Base-by-base conservation (phyloP, 2,797 vertebrate species). In the Champsocephalus gunnari region DNA sequence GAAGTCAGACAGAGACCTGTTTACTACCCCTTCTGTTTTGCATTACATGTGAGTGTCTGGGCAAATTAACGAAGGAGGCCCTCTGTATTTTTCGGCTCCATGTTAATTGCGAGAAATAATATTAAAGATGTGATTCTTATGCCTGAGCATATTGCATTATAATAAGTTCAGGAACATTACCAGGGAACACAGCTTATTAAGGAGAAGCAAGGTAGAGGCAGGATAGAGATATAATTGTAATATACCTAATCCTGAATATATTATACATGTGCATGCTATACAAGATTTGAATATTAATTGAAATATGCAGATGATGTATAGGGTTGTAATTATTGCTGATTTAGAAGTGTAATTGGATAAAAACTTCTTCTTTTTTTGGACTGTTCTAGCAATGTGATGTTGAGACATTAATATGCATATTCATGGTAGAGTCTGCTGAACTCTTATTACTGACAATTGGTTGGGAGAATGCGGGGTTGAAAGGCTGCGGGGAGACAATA, bases 51-150 rank as follows among this genome's bases (percentile, higher is more conserved):
- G 92, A 89, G 93, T 83, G 90, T 80, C 85, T 77, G 82, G n/a
- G 90, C 90, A 94, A 95, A 95, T 95, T 94, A 95, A 95, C 92
- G 86, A 87, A 90, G 89, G 90, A 80, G 86, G 73, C 88, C 72
- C 86, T 89, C 87, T 82, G 87, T 87, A 87, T 93, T 92, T 58
- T 89, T 65, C 84, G 50, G 77, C 92, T 93, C 89, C 77, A 87
- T 88, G 92, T 94, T 95, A 95, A 95, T 95, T 95, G 94, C 88
- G 66, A 93, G 92, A 93, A 94, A 94, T 93, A 94, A 94, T 92
- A 94, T 93, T 91, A 92, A 92, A 92, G 90, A 92, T 87, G 92
- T 71, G 92, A 93, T 92, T 92, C 93, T 89, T 80, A 72, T 81
- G 91, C 84, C 76, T 68, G 85, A 85, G 92, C 92, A 91, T 92